phyloP scores from a whole-genome alignment of 2,113 vertebrate genomes.

The Oncorhynchus gorbuscha region DNA sequence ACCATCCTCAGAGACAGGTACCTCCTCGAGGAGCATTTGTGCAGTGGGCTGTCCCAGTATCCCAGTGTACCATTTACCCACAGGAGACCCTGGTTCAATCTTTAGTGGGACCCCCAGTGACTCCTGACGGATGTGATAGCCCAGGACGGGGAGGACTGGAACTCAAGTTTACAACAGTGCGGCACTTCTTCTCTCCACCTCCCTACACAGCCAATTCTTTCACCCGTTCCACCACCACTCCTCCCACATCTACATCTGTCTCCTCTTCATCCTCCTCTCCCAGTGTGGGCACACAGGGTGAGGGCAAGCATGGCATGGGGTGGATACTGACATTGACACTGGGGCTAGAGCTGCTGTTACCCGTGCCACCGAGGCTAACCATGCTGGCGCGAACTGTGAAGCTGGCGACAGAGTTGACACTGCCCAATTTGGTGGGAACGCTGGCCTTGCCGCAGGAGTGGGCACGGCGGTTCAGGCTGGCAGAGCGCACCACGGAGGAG shows the following conservation, averaged over 20 bases:
- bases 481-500: constrained; percentile 70
- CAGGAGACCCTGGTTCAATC: constrained; percentile 28
- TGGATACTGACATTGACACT: constrained; percentile 55
- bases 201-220: background rate
- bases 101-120: constrained; percentile 24
- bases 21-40: background rate
- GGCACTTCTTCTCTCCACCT: background rate
- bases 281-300: constrained; percentile 68
- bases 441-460: constrained; percentile 83
- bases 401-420: constrained; percentile 73
- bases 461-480: constrained; percentile 80
- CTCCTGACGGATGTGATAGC: constrained; percentile 7
- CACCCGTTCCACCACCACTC: background rate
- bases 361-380: constrained; percentile 55
- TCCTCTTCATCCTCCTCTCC: constrained; percentile 59
- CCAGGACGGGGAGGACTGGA: background rate
- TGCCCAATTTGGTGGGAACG: constrained; percentile 79
- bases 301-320: constrained; percentile 69
- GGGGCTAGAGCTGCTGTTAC: constrained; percentile 69
- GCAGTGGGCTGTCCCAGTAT: background rate
- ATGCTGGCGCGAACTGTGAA: constrained; percentile 69
- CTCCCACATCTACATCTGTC: constrained; percentile 49
- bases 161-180: no score
- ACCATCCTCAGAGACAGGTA: background rate
- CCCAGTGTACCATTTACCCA: constrained; percentile 15